These are phyloP conservation scores for Hirudo medicinalis DNA, from an alignment of 1,140 invertebrate genomes.

Conservation along the genomic window DNA sequence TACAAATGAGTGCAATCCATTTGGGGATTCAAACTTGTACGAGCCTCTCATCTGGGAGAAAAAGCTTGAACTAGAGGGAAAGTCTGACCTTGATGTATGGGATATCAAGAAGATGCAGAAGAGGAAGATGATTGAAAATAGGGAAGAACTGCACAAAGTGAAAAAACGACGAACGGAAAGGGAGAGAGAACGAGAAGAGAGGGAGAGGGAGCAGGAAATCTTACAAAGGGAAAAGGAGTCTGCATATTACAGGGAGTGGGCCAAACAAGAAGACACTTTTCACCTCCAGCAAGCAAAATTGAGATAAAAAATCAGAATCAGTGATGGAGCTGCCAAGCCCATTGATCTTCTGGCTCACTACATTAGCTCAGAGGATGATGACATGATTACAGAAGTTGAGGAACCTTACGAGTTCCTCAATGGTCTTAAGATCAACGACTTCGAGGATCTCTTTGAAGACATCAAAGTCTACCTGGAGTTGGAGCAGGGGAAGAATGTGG, in stretches of 20 bases:
- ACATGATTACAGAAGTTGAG: slow-evolving; percentile 76
- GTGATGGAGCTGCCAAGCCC: slow-evolving; percentile 88
- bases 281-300: slow-evolving; percentile 49
- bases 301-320: slow-evolving; percentile 81
- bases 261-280: slow-evolving; percentile 71
- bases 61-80: slow-evolving; percentile 86
- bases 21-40: too few relatives aligned
- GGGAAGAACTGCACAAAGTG: too few relatives aligned
- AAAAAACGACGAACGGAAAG: too few relatives aligned
- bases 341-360: too few relatives aligned
- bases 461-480: slow-evolving; percentile 61
- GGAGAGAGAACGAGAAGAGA: too few relatives aligned
- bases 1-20: too few relatives aligned
- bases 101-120: too few relatives aligned
- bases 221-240: slow-evolving; percentile 84
- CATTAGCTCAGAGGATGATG: too few relatives aligned
- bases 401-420: slow-evolving; percentile 92
- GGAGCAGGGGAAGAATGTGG: slow-evolving; percentile 63
- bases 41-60: too few relatives aligned
- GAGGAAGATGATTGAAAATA: too few relatives aligned
- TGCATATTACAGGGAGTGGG: too few relatives aligned
- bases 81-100: slow-evolving; percentile 61
- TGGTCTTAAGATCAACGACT: slow-evolving; percentile 73
- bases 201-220: slow-evolving; percentile 63
- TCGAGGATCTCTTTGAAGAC: slow-evolving; percentile 94